Evolutionary conservation across 2,888 invertebrate genomes (phyloP), one percentile per base, ranked within the genome.

Genomic region (Smittia sp.): DNA sequence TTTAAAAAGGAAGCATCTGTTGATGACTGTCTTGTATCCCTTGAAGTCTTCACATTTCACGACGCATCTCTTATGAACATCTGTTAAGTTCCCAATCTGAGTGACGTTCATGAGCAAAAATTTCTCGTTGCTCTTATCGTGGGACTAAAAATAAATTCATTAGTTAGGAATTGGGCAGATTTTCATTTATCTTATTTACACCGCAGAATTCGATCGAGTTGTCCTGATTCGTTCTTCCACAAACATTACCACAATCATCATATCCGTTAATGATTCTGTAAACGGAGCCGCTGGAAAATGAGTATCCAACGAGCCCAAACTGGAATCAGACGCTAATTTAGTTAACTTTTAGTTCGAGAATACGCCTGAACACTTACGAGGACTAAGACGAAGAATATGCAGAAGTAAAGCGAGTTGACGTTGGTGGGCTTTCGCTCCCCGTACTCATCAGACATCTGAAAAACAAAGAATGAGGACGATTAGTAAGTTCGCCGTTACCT

Each of bases 231-330:
- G 80, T 79, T 4, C 72, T 75, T 1, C 88, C 89, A 77, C 90
- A 90, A n/a, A 88, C 81, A 78, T 88, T 86, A 1, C 86, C 88
- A 77, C 87, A 88, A 76, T 86, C 84, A 77, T 90, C 89, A 77
- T 86, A 86, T 7, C 89, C 89, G 77, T 86, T 84, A 54, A 87
- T 79, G 22, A 88, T 80, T 18, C 89, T 82, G 76, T 83, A 83
- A 27, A 87, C 82, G 78, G 89, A 85, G 0, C 88, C 88, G 76
- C 85, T n/a, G 24, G 22, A 20, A n/a, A 24, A 20, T 20, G 72
- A 22, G 24, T 15, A 58, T 1, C 20, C 22, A n/a, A 63, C 4
- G 22, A 63, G 6, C 3, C 63, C 63, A 63, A 63, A 27, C 63
- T 63, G 27, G 32, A 32, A 32, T 32, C 9, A 32, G 9, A n/a